Evolutionary conservation across 2,888 invertebrate species (phyloP).

Genomic region (Pollenia amentaria): DNA sequence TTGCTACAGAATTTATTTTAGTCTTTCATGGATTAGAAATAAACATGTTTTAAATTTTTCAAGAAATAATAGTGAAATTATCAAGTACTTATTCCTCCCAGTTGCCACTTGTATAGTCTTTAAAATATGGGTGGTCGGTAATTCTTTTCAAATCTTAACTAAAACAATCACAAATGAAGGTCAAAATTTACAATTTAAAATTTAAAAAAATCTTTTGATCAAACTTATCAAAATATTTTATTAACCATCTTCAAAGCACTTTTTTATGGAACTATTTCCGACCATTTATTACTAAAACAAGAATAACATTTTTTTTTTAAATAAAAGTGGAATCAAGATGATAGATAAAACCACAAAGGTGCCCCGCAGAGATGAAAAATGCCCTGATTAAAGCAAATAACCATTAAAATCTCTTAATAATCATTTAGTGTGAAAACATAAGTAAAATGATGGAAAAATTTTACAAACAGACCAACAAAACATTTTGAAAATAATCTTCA

Average conservation of each 20-base stretch:
- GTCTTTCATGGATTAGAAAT: no score
- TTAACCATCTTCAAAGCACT: conserved; percentile 50
- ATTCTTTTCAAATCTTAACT: not conserved
- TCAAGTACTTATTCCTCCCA: no score
- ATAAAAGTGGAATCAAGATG: conserved; percentile 24
- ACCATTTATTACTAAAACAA: not conserved
- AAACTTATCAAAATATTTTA: conserved; percentile 59
- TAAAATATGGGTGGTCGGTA: conserved; percentile 18
- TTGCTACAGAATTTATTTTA: no score
- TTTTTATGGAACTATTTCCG: conserved; percentile 26
- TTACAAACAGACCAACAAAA: not conserved
- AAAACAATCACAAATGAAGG: conserved; percentile 17
- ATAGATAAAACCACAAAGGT: conserved; percentile 43
- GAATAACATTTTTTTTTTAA: conserved; percentile 15
- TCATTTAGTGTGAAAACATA: conserved; percentile 47
- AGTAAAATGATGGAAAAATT: conserved; percentile 4
- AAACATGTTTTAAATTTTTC: no score
- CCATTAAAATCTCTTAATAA: conserved; percentile 51
- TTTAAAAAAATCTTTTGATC: conserved; percentile 57
- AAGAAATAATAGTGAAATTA: no score
- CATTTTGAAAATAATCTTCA: conserved; percentile 58
- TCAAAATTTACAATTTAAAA: conserved; percentile 28
- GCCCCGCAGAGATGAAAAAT: conserved; percentile 60
- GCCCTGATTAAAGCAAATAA: conserved; percentile 23
- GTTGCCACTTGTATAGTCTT: no score